Evolutionary conservation across 2,888 invertebrate genomes (phyloP).

Genomic region (Drosophila incognita): DNA sequence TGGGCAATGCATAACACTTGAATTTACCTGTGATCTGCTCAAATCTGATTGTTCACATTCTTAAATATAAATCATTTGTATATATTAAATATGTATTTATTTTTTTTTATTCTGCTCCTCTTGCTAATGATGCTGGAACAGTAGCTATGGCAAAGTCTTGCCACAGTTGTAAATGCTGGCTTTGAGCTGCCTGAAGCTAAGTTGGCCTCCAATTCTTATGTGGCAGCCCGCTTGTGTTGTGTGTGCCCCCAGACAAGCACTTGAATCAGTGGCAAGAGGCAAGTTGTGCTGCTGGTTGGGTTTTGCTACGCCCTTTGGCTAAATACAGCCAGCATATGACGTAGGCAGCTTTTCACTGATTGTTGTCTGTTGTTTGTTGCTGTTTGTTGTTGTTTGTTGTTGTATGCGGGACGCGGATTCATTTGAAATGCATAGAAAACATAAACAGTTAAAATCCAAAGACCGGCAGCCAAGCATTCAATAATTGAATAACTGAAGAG

Average conservation of each 20-base stretch:
- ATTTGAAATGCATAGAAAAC: conserved; percentile 63
- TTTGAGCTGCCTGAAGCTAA: not conserved
- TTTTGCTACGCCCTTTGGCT: conserved; percentile 18
- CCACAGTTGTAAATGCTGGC: not conserved
- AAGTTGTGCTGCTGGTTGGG: conserved; percentile 27
- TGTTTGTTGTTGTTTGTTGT: conserved; percentile 3
- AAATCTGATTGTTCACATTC: not conserved
- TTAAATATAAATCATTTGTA: not conserved
- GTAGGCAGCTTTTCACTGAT: conserved; percentile 54
- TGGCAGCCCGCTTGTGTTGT: not conserved
- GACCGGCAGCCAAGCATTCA: conserved; percentile 43
- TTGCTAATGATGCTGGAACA: conserved; percentile 2
- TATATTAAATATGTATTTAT: not conserved
- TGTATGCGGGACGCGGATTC: conserved; percentile 23
- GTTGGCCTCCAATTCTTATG: not conserved
- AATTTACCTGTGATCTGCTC: conserved; percentile 3
- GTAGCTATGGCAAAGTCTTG: not conserved
- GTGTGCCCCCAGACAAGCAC: conserved; percentile 17
- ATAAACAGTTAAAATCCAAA: conserved; percentile 38
- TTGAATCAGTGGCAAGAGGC: conserved; percentile 61
- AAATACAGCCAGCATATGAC: conserved; percentile 36
- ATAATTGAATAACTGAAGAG: conserved; percentile 18
- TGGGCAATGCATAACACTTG: conserved; percentile 15
- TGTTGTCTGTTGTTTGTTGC: conserved; percentile 17
- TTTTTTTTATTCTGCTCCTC: not conserved